These are phyloP conservation scores for Gobio gobio DNA, from an alignment of 2,113 vertebrate species.

Conservation along the genomic window DNA sequence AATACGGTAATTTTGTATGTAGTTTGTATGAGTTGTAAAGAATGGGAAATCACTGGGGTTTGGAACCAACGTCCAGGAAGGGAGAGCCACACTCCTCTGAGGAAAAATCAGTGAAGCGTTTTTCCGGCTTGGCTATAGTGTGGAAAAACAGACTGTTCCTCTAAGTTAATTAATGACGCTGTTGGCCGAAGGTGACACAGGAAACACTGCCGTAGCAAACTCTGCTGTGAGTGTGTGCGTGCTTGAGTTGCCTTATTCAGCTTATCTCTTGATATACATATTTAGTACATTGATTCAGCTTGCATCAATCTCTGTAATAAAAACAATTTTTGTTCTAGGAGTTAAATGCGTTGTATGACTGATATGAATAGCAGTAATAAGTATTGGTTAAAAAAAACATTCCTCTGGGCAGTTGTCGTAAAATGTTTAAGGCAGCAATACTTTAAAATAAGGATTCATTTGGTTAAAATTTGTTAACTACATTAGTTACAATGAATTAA, in stretches of 20 bases:
- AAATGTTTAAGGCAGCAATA: neutral
- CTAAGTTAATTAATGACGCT: constrained; percentile 20
- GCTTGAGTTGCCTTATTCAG: constrained; percentile 5
- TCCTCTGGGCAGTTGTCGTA: neutral
- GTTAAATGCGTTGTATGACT: neutral
- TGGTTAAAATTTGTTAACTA: no score
- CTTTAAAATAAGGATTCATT: no score
- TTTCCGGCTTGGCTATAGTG: constrained; percentile 13
- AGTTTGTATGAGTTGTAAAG: neutral
- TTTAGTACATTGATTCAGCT: neutral
- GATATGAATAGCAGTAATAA: neutral
- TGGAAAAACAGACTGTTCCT: constrained; percentile 31
- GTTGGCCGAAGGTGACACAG: neutral
- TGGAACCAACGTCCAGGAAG: neutral
- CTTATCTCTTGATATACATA: neutral
- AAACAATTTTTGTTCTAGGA: constrained; percentile 16
- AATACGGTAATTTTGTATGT: neutral
- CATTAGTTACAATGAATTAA: no score
- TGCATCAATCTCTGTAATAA: constrained; percentile 11
- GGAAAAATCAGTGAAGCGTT: neutral
- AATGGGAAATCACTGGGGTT: neutral
- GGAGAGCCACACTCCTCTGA: neutral
- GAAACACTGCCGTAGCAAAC: neutral
- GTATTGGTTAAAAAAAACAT: neutral
- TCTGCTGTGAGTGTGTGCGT: neutral